These are phyloP conservation scores for Stictonetta naevosa DNA, from an alignment of 2,113 vertebrate genomes.

Conservation along the genomic window DNA sequence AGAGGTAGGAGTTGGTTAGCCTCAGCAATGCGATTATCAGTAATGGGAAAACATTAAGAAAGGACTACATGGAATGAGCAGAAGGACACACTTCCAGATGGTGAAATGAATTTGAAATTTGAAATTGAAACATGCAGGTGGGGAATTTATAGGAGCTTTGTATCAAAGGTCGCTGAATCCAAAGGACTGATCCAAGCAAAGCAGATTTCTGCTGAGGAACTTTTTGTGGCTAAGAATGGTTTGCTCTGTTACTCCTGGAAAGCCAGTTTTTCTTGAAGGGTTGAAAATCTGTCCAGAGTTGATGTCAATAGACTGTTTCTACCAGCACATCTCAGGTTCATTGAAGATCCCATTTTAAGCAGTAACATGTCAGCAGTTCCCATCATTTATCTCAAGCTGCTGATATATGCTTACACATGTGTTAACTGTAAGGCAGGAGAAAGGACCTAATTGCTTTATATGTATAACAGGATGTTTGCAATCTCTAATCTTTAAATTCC, in stretches of 20 bases:
- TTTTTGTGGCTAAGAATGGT: background rate
- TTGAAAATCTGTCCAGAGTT: background rate
- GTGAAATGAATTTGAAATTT: constrained; percentile 56
- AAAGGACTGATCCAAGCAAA: background rate
- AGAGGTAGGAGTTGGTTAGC: background rate
- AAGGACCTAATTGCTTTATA: background rate
- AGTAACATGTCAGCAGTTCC: background rate
- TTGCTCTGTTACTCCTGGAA: background rate
- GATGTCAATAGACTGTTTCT: background rate
- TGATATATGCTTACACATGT: background rate
- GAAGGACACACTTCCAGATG: constrained; percentile 32
- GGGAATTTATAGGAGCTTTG: background rate
- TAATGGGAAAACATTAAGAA: constrained; percentile 7
- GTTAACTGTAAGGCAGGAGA: background rate
- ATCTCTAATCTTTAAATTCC: background rate
- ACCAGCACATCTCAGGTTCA: background rate
- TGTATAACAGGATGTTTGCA: background rate
- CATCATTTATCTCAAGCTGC: background rate
- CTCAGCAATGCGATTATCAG: background rate
- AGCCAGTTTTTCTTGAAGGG: background rate
- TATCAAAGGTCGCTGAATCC: constrained; percentile 11
- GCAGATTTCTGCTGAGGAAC: background rate
- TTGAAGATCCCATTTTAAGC: background rate
- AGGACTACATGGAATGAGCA: background rate
- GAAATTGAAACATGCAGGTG: background rate